A percentile compares a stretch with the other conserved stretches of the same genome.
Conservation (phyloP, 2,113 vertebrate species). For the Girardinichthys multiradiatus region DNA sequence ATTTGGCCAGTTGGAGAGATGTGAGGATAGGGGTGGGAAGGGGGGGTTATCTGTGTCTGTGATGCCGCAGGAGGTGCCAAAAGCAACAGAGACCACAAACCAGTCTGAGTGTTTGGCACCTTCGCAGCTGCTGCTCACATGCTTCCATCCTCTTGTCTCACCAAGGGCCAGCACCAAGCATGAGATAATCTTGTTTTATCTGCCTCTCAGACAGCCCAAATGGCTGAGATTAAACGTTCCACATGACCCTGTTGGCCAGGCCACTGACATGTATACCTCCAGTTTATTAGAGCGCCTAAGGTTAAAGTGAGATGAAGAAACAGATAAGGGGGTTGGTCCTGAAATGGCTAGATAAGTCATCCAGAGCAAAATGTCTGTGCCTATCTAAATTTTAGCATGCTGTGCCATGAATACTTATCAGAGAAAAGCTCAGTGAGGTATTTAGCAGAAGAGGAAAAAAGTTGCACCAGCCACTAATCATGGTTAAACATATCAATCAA, state of each 20-base stretch:
- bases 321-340: slow-evolving; percentile 58
- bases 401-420: slow-evolving; percentile 36
- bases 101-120: slow-evolving; percentile 76
- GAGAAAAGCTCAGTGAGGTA: slow-evolving; percentile 16
- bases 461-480: slow-evolving; percentile 1
- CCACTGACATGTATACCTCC: slow-evolving; percentile 72
- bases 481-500: slow-evolving; percentile 21
- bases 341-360: slow-evolving; percentile 29
- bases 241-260: slow-evolving; percentile 59
- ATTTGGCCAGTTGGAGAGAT: slow-evolving; percentile 72
- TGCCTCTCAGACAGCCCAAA: slow-evolving; percentile 78
- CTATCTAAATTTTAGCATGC: slow-evolving; percentile 51
- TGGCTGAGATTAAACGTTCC: slow-evolving; percentile 77
- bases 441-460: slow-evolving; percentile 21
- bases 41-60: slow-evolving; percentile 62
- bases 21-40: slow-evolving; percentile 40
- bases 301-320: slow-evolving; percentile 77
- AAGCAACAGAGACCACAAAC: slow-evolving; percentile 70
- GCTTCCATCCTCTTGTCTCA: slow-evolving; percentile 64
- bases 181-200: slow-evolving; percentile 76
- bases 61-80: slow-evolving; percentile 71
- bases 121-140: slow-evolving; percentile 72
- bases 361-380: slow-evolving; percentile 2
- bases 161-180: slow-evolving; percentile 55
- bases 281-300: slow-evolving; percentile 72